These are phyloP conservation scores for Galeopterus variegatus DNA, from an alignment of 2,113 vertebrate species.

Conservation along the genomic window DNA sequence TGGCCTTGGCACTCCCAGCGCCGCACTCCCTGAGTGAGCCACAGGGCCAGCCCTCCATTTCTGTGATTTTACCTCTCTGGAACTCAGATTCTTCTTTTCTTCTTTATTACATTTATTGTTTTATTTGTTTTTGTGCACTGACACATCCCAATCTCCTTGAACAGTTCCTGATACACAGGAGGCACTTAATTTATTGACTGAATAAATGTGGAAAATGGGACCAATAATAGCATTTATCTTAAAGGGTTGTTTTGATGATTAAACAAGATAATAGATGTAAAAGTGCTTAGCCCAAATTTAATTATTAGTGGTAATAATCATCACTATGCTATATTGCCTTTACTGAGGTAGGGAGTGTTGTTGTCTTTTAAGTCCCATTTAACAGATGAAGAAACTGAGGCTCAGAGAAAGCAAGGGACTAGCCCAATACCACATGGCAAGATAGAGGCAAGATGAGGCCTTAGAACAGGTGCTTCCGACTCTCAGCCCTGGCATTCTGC, in stretches of 20 bases:
- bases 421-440: not conserved
- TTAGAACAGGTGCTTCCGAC: not conserved
- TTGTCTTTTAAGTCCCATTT: not conserved
- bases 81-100: not conserved
- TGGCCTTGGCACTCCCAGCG: too few species aligned
- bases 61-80: not conserved
- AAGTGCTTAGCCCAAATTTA: conserved; percentile 1
- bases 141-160: not conserved
- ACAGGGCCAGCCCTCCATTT: too few species aligned
- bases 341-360: not conserved
- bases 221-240: not conserved
- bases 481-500: not conserved
- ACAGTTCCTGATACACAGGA: not conserved
- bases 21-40: too few species aligned
- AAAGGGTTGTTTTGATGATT: not conserved
- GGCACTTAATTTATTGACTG: not conserved
- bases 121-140: not conserved
- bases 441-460: not conserved
- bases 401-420: not conserved
- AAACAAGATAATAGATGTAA: not conserved
- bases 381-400: not conserved
- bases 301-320: not conserved
- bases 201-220: not conserved
- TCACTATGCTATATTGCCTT: not conserved
- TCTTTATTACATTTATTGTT: not conserved